These are phyloP conservation scores for Ceratosolen solmsi DNA, from an alignment of 1,140 invertebrate genomes.

Conservation along the genomic window DNA sequence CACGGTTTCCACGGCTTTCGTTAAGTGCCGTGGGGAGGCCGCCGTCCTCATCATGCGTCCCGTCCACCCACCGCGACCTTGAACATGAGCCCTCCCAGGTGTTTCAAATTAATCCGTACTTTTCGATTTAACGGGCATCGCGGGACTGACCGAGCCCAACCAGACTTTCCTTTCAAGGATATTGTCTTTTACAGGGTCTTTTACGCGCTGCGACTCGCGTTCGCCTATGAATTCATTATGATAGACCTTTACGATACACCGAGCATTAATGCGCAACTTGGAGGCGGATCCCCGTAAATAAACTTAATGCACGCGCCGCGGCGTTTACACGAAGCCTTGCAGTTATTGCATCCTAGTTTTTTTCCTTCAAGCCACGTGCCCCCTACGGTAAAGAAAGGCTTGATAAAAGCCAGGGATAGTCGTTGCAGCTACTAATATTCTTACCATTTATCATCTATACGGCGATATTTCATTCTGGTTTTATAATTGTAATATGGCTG, in stretches of 20 bases:
- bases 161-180: conserved; percentile 32
- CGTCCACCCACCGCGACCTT: too few relatives aligned
- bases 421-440: neutral
- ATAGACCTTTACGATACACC: neutral
- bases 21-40: neutral
- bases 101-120: conserved; percentile 9
- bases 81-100: conserved; percentile 24
- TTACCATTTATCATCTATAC: neutral
- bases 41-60: too few relatives aligned
- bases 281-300: neutral
- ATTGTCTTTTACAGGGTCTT: conserved; percentile 27
- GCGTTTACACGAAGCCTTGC: neutral
- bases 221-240: conserved; percentile 5
- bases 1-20: neutral
- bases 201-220: neutral
- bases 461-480: neutral
- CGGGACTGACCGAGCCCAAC: neutral
- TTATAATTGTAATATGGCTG: neutral
- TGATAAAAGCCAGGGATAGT: neutral
- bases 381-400: neutral
- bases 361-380: neutral
- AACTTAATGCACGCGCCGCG: neutral
- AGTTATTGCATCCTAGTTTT: neutral
- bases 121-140: conserved; percentile 12
- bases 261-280: neutral